Conservation (phyloP, 2,113 vertebrate species). For the Myanophis thanlyinensis region DNA sequence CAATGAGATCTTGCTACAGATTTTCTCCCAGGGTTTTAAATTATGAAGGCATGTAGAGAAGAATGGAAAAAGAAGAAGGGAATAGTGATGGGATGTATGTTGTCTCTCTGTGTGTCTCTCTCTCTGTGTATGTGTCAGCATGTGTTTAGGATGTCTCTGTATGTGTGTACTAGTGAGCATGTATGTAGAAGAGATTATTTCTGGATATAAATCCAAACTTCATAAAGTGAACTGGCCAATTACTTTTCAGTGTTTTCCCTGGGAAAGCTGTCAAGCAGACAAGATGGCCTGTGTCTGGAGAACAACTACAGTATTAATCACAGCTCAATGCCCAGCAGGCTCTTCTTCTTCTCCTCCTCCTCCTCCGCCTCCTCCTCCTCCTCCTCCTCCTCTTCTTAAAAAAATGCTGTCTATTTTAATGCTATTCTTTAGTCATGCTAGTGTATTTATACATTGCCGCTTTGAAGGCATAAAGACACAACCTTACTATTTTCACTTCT, state of each 20-base stretch:
- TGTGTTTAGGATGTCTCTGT: neutral
- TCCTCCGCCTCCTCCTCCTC: no score
- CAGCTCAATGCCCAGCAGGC: conserved; percentile 3
- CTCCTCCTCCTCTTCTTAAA: neutral
- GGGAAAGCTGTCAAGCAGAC: conserved; percentile 2
- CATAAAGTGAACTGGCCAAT: neutral
- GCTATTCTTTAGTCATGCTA: neutral
- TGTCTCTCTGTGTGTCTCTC: neutral
- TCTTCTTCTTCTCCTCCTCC: neutral
- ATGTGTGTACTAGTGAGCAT: neutral
- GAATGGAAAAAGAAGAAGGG: neutral
- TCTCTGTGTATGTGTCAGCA: neutral
- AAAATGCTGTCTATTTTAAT: neutral
- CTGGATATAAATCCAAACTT: conserved; percentile 4
- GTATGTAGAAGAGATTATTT: conserved; percentile 1
- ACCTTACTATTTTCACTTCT: neutral
- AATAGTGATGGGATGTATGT: neutral
- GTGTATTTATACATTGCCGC: neutral
- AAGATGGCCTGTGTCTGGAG: neutral
- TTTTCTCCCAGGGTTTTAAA: neutral
- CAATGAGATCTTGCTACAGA: neutral
- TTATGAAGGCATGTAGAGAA: neutral
- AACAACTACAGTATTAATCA: neutral
- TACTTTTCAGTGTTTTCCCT: conserved; percentile 2
- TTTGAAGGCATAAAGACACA: neutral